phyloP scores from a whole-genome alignment of 2,888 invertebrate genomes.

The Xanthorhoe spadicearia region DNA sequence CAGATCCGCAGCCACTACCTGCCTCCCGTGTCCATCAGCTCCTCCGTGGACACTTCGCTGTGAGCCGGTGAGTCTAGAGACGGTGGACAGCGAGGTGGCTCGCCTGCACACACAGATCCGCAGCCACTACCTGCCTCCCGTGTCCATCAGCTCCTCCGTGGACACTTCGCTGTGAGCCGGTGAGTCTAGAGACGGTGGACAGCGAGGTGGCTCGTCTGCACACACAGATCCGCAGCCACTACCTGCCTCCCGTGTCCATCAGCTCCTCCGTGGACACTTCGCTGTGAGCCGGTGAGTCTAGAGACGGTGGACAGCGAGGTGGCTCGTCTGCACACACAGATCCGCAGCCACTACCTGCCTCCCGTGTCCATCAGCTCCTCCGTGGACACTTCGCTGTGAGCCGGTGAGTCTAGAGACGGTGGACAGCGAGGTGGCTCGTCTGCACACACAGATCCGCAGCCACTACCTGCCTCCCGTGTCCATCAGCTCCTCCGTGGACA shows the following conservation, averaged over 20 bases:
- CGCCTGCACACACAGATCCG: slow-evolving; percentile 92
- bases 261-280: slow-evolving; percentile 85
- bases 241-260: slow-evolving; percentile 93
- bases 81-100: slow-evolving; percentile 92
- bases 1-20: slow-evolving; percentile 93
- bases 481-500: slow-evolving; percentile 86
- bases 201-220: slow-evolving; percentile 92
- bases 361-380: slow-evolving; percentile 90
- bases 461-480: slow-evolving; percentile 94
- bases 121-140: slow-evolving; percentile 93
- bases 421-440: slow-evolving; percentile 91
- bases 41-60: slow-evolving; percentile 79
- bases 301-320: slow-evolving; percentile 94
- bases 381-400: slow-evolving; percentile 74
- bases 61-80: slow-evolving; percentile 89
- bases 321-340: slow-evolving; percentile 91
- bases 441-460: slow-evolving; percentile 92
- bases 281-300: slow-evolving; percentile 86
- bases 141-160: slow-evolving; percentile 87
- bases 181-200: slow-evolving; percentile 92
- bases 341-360: slow-evolving; percentile 93
- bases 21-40: slow-evolving; percentile 92
- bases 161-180: slow-evolving; percentile 81
- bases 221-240: slow-evolving; percentile 91
- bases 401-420: slow-evolving; percentile 92